Evolutionary conservation across 1,140 invertebrate species (phyloP), one percentile per base, ranked within the genome.

Genomic region (Camponotus pennsylvanicus): DNA sequence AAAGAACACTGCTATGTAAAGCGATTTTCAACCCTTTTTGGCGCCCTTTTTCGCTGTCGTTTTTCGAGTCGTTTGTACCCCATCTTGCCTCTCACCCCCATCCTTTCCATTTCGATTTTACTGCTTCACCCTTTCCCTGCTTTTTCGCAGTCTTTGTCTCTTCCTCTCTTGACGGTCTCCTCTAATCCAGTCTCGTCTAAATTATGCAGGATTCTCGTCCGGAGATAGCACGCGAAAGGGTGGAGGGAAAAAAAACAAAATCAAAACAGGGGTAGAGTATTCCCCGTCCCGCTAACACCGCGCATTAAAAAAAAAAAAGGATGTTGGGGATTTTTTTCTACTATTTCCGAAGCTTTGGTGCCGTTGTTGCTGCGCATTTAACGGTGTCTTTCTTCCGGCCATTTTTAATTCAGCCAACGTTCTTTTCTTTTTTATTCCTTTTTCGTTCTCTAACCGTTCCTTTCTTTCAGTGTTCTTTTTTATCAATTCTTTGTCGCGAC

Each of bases 1-100:
- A 83, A 78, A 78, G 78, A 84, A 88, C 67, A 84, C 75, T 76
- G 59, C 86, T 92, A 93, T 93, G 91, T 90, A 92, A 92, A 93
- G 86, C 90, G 90, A 92, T 91, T 89, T 91, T 89, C 86, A 91
- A 93, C 91, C 93, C 93, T 93, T 93, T 91, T 89, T 88, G 89
- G 76, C 91, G 76, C 85, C 90, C 90, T 92, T 92, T 88, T 84
- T 80, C 86, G 67, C 75, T 82, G 66, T 83, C 71, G 34, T 86
- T 84, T 86, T 77, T 85, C 80, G 73, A 57, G 49, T 70, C 77
- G 64, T 69, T 64, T 79, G 66, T 73, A 59, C 61, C 70, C 80
- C 83, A 73, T 70, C 64, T 67, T 88, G 34, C 71, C 69, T 83
- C 70, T 79, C 57, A 77, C 79, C 82, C 40, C 69, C 77, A n/a